A percentile compares a stretch with the other conserved stretches of the same genome.
These are phyloP conservation scores for Lagorchestes hirsutus DNA, from an alignment of 2,797 vertebrate genomes.

Conservation along the genomic window DNA sequence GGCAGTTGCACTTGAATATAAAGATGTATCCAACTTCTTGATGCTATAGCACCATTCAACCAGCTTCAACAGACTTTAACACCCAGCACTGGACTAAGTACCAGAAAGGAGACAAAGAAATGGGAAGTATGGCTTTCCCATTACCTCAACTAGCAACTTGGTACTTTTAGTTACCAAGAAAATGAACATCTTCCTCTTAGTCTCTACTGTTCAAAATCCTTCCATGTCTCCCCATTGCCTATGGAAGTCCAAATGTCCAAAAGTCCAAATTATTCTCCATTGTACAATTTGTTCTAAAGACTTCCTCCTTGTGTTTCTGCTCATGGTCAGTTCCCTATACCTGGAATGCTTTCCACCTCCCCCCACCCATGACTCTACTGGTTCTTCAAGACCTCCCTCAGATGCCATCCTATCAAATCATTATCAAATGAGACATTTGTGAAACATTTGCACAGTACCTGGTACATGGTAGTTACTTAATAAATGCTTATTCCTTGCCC, in stretches of 20 bases:
- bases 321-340: not conserved
- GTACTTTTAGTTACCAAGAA: constrained; percentile 43
- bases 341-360: not conserved
- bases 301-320: not conserved
- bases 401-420: not conserved
- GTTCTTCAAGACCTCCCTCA: too few species aligned
- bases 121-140: constrained; percentile 31
- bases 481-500: not conserved
- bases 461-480: not conserved
- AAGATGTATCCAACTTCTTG: not conserved
- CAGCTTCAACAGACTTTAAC: not conserved
- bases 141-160: not conserved
- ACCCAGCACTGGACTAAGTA: not conserved
- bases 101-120: not conserved
- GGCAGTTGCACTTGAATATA: not conserved
- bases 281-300: not conserved
- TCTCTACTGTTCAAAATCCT: not conserved
- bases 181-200: constrained; percentile 15
- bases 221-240: not conserved
- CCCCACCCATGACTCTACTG: not conserved
- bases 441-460: not conserved
- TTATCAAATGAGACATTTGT: too few species aligned
- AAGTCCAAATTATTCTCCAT: not conserved
- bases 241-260: not conserved
- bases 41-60: not conserved